phyloP scores from a whole-genome alignment of 2,888 invertebrate species.

The Dendrolimus pini region DNA sequence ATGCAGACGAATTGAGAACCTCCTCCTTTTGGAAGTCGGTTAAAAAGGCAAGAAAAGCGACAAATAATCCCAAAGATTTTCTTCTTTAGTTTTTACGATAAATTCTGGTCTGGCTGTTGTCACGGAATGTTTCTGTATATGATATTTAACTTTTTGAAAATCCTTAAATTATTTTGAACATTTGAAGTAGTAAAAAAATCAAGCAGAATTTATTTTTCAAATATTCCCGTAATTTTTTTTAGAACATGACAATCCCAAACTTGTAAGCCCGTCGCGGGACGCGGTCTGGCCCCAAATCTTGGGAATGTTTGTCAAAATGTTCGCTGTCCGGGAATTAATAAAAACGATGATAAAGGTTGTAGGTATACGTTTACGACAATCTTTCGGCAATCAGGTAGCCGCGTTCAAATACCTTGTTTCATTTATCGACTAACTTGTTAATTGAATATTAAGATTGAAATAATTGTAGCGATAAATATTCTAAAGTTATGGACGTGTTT shows the following conservation, averaged over 20 bases:
- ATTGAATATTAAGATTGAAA: not conserved
- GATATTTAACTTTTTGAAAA: too few species aligned
- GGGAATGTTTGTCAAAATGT: constrained; percentile 58
- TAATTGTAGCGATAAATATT: not conserved
- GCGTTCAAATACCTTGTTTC: not conserved
- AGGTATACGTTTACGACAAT: not conserved
- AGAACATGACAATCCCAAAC: not conserved
- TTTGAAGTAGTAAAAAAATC: too few species aligned
- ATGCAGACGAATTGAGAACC: too few species aligned
- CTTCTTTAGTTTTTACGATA: too few species aligned
- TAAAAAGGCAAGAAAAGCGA: too few species aligned
- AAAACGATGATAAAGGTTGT: constrained; percentile 29
- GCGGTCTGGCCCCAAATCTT: constrained; percentile 17
- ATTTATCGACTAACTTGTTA: not conserved
- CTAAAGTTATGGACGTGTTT: not conserved
- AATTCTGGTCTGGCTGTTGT: too few species aligned
- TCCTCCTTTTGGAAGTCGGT: too few species aligned
- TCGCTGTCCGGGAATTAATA: constrained; percentile 35
- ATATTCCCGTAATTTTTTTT: not conserved
- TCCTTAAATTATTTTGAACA: too few species aligned
- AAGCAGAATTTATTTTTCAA: too few species aligned
- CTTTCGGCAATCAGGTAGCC: not conserved
- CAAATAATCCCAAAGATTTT: too few species aligned
- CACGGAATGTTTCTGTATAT: too few species aligned
- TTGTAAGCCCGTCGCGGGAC: constrained; percentile 15